Percentiles rank a stretch among this genome's conserved stretches.
Conservation (phyloP, 2,113 vertebrate species). For the Callocephalon fimbriatum region DNA sequence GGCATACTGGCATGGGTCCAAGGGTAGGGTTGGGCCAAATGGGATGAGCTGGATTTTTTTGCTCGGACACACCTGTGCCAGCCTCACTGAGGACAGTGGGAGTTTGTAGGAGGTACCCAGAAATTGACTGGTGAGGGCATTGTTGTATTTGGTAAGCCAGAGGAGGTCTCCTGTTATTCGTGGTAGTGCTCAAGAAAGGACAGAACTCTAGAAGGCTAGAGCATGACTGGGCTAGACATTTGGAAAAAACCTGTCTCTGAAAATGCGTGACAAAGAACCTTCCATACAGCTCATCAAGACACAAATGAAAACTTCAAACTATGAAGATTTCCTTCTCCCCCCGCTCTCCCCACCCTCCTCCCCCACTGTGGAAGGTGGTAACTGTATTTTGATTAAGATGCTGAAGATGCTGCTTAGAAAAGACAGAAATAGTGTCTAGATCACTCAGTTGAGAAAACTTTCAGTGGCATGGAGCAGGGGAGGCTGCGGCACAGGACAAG, state of each 20-base stretch:
- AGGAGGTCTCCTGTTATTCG: not conserved
- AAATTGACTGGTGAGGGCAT: not conserved
- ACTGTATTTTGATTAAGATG: not conserved
- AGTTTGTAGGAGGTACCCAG: not conserved
- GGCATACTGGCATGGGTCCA: not conserved
- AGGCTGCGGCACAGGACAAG: not conserved
- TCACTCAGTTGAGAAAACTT: not conserved
- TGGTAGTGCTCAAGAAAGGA: not conserved
- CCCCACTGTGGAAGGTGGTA: not conserved
- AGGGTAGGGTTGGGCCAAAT: not conserved
- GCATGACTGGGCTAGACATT: not conserved
- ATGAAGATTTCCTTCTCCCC: not conserved
- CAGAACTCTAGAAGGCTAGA: not conserved
- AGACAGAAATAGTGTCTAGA: not conserved
- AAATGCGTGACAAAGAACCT: not conserved
- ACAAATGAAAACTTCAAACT: not conserved
- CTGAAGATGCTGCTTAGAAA: not conserved
- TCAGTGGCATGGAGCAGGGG: accelerated
- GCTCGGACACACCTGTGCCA: not conserved
- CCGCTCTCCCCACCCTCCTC: not conserved
- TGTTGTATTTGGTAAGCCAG: not conserved
- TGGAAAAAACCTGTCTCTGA: not conserved
- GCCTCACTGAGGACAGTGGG: not conserved
- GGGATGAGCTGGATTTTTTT: not conserved
- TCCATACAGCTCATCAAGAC: not conserved